These are phyloP conservation scores for Mobula birostris DNA, from an alignment of 2,113 vertebrate species.

Conservation along the genomic window DNA sequence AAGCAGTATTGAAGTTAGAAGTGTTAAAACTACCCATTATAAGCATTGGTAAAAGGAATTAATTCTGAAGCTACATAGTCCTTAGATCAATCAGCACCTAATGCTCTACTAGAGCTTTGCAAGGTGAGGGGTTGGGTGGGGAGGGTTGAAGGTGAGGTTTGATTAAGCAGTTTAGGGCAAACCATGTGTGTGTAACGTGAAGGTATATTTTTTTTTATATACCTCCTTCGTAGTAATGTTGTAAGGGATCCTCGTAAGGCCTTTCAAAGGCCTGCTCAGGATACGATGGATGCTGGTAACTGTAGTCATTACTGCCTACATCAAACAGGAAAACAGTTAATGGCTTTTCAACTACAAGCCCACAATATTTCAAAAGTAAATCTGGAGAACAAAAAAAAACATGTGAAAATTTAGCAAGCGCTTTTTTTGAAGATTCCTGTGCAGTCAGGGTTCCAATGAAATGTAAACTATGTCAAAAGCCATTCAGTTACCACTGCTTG, in stretches of 20 bases:
- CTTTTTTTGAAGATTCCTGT: no score
- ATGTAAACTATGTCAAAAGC: not conserved
- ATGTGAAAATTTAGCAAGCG: not conserved
- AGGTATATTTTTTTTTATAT: slow-evolving; percentile 63
- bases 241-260: slow-evolving; percentile 82
- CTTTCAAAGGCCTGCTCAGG: slow-evolving; percentile 85
- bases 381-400: not conserved
- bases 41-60: slow-evolving; percentile 58
- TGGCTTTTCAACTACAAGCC: slow-evolving; percentile 66
- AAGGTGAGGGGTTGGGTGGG: slow-evolving; percentile 47
- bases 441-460: not conserved
- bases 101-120: slow-evolving; percentile 60
- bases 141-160: slow-evolving; percentile 32
- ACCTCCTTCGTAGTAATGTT: slow-evolving; percentile 85
- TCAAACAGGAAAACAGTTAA: slow-evolving; percentile 83
- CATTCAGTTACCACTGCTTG: no score
- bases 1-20: slow-evolving; percentile 52
- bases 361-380: slow-evolving; percentile 20
- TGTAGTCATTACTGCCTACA: slow-evolving; percentile 85
- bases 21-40: slow-evolving; percentile 57
- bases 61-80: slow-evolving; percentile 50
- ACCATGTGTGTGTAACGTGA: slow-evolving; percentile 57
- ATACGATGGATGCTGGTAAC: slow-evolving; percentile 83
- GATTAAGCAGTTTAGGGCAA: slow-evolving; percentile 50
- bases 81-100: slow-evolving; percentile 63